These are phyloP conservation scores for Pteruthius melanotis DNA, from an alignment of 2,113 vertebrate genomes.

Conservation along the genomic window DNA sequence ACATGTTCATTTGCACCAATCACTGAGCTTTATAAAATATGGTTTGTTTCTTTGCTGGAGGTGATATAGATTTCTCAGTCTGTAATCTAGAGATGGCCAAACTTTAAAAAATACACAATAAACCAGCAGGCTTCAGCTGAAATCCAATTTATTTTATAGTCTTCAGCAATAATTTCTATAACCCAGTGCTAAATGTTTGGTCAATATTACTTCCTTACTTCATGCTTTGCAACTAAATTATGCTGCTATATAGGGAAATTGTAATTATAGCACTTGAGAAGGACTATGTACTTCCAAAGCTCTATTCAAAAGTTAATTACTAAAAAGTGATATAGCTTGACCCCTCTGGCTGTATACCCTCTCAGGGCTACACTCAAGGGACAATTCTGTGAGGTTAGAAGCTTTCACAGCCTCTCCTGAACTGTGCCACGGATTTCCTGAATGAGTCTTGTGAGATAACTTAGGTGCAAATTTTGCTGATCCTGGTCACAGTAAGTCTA, in stretches of 20 bases:
- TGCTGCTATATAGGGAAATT: background rate
- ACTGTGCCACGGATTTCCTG: background rate
- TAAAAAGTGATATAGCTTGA: slow-evolving; percentile 22
- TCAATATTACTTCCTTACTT: slow-evolving; percentile 1
- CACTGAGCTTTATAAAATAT: background rate
- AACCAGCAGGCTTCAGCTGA: background rate
- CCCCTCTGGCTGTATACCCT: background rate
- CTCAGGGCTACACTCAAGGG: background rate
- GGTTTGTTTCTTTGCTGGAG: background rate
- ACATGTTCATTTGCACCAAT: background rate
- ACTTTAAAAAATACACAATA: background rate
- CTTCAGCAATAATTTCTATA: background rate
- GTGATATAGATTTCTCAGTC: background rate
- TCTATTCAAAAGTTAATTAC: slow-evolving; percentile 9
- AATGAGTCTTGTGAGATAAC: slow-evolving; percentile 7
- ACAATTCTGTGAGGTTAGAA: background rate
- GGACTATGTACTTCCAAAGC: background rate
- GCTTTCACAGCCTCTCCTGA: background rate
- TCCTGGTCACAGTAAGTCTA: background rate
- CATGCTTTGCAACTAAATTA: background rate
- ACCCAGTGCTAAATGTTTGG: background rate
- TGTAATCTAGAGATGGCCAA: background rate
- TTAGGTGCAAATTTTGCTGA: slow-evolving; percentile 1
- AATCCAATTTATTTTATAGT: slow-evolving; percentile 17
- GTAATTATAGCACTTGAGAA: slow-evolving; percentile 1